Percentiles rank a stretch among this genome's conserved stretches.
Conservation (phyloP, 2,888 invertebrate species). For the Muscina levida region DNA sequence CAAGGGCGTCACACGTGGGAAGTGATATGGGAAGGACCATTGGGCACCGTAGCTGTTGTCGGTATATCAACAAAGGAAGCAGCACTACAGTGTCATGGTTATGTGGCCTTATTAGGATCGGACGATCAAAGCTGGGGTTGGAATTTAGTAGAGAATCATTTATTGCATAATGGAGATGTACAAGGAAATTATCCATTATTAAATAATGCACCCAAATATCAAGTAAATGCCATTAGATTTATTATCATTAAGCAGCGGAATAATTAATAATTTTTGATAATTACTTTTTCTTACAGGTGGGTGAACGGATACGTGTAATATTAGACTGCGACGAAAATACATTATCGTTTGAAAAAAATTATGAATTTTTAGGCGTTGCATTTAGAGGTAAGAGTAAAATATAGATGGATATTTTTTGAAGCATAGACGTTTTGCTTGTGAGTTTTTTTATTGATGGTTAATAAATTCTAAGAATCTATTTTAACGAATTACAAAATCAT, state of each 20-base stretch:
- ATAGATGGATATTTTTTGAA: not conserved
- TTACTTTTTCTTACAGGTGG: slow-evolving; percentile 84
- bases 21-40: slow-evolving; percentile 98
- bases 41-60: slow-evolving; percentile 98
- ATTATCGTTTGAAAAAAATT: slow-evolving; percentile 97
- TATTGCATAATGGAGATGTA: slow-evolving; percentile 97
- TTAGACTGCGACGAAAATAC: slow-evolving; percentile 98
- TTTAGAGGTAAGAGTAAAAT: slow-evolving; percentile 90
- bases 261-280: slow-evolving; percentile 4
- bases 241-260: too few relatives aligned
- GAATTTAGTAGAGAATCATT: slow-evolving; percentile 98
- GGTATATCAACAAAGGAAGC: slow-evolving; percentile 97
- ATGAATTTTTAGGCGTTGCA: slow-evolving; percentile 98
- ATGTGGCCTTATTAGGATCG: slow-evolving; percentile 95
- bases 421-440: too few relatives aligned
- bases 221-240: slow-evolving; percentile 84
- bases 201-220: slow-evolving; percentile 98
- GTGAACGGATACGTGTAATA: slow-evolving; percentile 97
- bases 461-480: too few relatives aligned
- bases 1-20: slow-evolving; percentile 98
- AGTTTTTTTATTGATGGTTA: too few relatives aligned
- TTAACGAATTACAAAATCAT: too few relatives aligned
- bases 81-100: slow-evolving; percentile 95
- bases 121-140: slow-evolving; percentile 99
- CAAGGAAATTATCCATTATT: slow-evolving; percentile 96